phyloP scores from a whole-genome alignment of 2,888 invertebrate genomes.

The Phengaris alcon region DNA sequence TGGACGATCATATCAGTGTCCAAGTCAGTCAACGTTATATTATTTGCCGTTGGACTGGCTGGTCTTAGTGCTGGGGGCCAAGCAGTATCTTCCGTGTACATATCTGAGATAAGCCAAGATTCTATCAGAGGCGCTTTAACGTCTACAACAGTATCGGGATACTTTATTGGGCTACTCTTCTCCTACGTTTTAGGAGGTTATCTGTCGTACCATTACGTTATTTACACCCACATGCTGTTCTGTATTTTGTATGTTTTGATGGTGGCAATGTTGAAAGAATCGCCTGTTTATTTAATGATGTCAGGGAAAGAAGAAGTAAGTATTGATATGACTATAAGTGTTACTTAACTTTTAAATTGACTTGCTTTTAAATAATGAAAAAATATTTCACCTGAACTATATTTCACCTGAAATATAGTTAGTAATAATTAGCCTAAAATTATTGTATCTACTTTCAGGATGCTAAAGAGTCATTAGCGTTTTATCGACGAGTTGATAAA shows the following conservation, averaged over 20 bases:
- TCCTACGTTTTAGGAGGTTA: conserved; percentile 59
- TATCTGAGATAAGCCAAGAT: conserved; percentile 64
- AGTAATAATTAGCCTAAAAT: no score
- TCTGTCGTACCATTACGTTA: conserved; percentile 53
- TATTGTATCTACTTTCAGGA: conserved; percentile 47
- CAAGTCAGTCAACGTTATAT: conserved; percentile 49
- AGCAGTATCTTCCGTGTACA: conserved; percentile 60
- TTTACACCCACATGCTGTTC: conserved; percentile 51
- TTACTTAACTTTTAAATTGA: background rate
- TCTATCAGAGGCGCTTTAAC: conserved; percentile 63
- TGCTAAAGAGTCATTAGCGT: conserved; percentile 57
- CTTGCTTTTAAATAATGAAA: background rate
- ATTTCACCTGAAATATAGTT: no score
- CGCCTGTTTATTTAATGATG: conserved; percentile 58
- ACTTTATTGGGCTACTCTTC: conserved; percentile 57
- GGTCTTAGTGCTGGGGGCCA: conserved; percentile 66
- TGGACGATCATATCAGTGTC: conserved; percentile 61
- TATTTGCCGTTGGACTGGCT: conserved; percentile 51
- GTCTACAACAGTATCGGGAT: conserved; percentile 55
- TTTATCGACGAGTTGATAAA: conserved; percentile 51
- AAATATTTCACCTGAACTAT: no score
- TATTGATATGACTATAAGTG: background rate
- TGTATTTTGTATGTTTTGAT: conserved; percentile 54
- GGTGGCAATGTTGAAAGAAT: conserved; percentile 54
- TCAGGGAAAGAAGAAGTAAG: conserved; percentile 55